Evolutionary conservation across 2,888 invertebrate species (phyloP).

Genomic region (Macaria liturata): DNA sequence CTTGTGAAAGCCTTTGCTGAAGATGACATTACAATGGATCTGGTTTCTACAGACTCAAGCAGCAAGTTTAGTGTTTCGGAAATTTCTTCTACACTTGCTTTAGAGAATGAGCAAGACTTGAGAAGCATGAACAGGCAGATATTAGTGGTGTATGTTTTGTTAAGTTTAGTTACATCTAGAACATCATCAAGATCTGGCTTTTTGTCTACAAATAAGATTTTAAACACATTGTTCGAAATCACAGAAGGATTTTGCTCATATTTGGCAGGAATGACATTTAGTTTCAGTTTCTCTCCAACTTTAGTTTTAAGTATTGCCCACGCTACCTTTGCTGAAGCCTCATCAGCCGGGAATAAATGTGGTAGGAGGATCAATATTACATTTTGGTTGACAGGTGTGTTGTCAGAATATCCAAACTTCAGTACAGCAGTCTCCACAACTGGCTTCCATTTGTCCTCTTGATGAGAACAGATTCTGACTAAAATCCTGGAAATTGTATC

Average conservation of each 20-base stretch:
- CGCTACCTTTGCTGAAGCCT: conserved; percentile 52
- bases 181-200: conserved; percentile 50
- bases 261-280: conserved; percentile 40
- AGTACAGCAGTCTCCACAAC: conserved; percentile 66
- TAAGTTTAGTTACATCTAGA: conserved; percentile 54
- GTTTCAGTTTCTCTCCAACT: conserved; percentile 64
- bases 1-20: conserved; percentile 53
- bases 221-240: conserved; percentile 57
- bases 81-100: conserved; percentile 61
- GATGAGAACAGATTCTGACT: conserved; percentile 76
- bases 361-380: conserved; percentile 84
- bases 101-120: conserved; percentile 67
- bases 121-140: conserved; percentile 70
- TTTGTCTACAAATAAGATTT: conserved; percentile 57
- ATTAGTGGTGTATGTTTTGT: conserved; percentile 58
- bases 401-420: conserved; percentile 71
- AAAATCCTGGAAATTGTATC: conserved; percentile 73
- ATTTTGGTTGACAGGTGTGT: conserved; percentile 78
- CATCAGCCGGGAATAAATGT: conserved; percentile 82
- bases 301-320: conserved; percentile 62
- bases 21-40: conserved; percentile 58
- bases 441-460: conserved; percentile 63
- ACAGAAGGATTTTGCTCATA: conserved; percentile 47
- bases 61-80: conserved; percentile 67
- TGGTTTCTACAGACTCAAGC: conserved; percentile 63